A percentile compares a stretch with the other conserved stretches of the same genome.
These are phyloP conservation scores for Mionectes macconnelli DNA, from an alignment of 2,113 vertebrate species.

Conservation along the genomic window DNA sequence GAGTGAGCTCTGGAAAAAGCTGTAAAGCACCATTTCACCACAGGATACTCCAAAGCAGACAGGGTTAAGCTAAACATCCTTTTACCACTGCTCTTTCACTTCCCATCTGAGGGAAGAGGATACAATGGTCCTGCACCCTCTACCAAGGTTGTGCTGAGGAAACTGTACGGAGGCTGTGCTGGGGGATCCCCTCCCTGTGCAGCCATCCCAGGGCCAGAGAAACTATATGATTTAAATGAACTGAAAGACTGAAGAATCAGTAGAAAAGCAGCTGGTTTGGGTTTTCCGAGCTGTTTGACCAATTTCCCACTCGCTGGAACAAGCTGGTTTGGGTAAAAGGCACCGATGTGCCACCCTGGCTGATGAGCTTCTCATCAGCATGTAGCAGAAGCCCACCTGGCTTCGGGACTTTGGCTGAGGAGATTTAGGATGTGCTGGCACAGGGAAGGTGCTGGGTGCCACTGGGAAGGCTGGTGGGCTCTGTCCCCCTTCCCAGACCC, in stretches of 20 bases:
- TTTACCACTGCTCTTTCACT: conserved; percentile 5
- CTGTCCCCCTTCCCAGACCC: not conserved
- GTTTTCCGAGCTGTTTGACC: not conserved
- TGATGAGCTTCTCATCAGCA: rapidly evolving
- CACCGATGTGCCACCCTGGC: rapidly evolving
- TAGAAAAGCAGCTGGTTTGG: not conserved
- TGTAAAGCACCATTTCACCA: conserved; percentile 1
- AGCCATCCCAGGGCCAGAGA: not conserved
- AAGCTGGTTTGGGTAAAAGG: not conserved
- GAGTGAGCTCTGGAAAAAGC: not conserved
- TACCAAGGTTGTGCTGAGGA: not conserved
- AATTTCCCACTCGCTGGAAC: not conserved
- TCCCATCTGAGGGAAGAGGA: not conserved
- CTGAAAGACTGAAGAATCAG: rapidly evolving
- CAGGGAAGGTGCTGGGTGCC: not conserved
- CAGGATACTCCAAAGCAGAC: conserved; percentile 22
- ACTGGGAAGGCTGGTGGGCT: not conserved
- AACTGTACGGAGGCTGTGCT: not conserved
- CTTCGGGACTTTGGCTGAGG: not conserved
- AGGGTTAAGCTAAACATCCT: conserved; percentile 52
- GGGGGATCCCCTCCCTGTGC: not conserved
- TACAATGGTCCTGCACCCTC: not conserved
- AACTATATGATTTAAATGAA: rapidly evolving
- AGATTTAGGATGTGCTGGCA: not conserved
- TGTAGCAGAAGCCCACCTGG: rapidly evolving